These are phyloP conservation scores for Lypha dubia DNA, from an alignment of 2,888 invertebrate species.

Conservation along the genomic window DNA sequence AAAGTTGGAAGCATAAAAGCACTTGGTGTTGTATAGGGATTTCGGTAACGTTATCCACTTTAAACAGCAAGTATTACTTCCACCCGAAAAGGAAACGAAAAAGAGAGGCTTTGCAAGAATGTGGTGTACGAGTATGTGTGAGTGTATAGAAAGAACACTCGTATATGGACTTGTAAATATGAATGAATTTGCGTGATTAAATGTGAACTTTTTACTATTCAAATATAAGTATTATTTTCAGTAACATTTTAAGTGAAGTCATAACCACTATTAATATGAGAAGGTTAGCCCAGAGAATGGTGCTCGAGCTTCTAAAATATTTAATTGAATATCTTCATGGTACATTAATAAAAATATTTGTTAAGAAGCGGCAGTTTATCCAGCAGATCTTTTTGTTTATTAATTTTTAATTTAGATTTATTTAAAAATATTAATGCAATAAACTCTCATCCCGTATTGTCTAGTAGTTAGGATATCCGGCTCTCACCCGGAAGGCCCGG, in stretches of 20 bases:
- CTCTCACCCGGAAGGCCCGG: conserved; percentile 86
- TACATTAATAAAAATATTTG: no score
- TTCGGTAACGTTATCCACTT: conserved; percentile 72
- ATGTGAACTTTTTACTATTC: conserved; percentile 56
- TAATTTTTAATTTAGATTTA: no score
- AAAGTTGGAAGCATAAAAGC: conserved; percentile 41
- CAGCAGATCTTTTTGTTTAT: background rate
- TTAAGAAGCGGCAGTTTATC: background rate
- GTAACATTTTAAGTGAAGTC: conserved; percentile 62
- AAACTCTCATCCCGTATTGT: conserved; percentile 75
- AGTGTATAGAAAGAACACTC: background rate
- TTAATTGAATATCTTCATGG: no score
- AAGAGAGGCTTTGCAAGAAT: conserved; percentile 25
- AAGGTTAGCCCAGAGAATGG: conserved; percentile 4
- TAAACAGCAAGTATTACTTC: conserved; percentile 57
- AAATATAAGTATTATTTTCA: conserved; percentile 28
- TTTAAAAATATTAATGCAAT: background rate
- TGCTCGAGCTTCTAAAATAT: background rate
- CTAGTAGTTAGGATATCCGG: conserved; percentile 82
- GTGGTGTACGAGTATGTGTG: background rate
- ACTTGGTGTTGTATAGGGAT: conserved; percentile 63
- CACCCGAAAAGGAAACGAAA: conserved; percentile 51
- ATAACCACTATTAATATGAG: conserved; percentile 62
- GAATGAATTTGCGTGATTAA: conserved; percentile 71
- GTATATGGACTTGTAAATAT: conserved; percentile 39